A percentile compares a stretch with the other conserved stretches of the same genome.
phyloP scores from a whole-genome alignment of 1,140 invertebrate genomes.

The Halesus radiatus region DNA sequence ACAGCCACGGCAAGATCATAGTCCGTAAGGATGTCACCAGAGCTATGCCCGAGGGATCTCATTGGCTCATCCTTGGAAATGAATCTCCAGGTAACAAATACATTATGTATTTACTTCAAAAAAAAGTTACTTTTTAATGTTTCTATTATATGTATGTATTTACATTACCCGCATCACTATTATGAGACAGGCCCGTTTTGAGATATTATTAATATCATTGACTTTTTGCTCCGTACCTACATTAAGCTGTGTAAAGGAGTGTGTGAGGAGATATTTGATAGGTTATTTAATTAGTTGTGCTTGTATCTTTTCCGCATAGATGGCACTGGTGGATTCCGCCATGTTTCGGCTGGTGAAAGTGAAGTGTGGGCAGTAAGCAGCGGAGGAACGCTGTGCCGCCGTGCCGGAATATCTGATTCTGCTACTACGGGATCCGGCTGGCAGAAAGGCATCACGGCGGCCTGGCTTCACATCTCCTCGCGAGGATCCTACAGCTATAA shows the following conservation, averaged over 20 bases:
- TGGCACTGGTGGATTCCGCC: slow-evolving; percentile 78
- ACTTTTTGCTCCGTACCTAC: too few relatives aligned
- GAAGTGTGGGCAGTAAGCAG: slow-evolving; percentile 83
- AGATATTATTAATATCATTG: too few relatives aligned
- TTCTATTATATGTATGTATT: too few relatives aligned
- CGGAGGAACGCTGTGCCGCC: slow-evolving; percentile 79
- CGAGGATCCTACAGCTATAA: slow-evolving; percentile 55
- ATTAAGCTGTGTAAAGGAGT: too few relatives aligned
- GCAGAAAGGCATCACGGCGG: slow-evolving; percentile 80
- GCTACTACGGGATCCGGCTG: slow-evolving; percentile 82
- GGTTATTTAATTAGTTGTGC: too few relatives aligned
- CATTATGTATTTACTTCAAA: not conserved
- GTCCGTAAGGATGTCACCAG: slow-evolving; percentile 46
- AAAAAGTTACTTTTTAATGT: too few relatives aligned
- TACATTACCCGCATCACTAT: too few relatives aligned
- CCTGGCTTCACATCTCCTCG: slow-evolving; percentile 66
- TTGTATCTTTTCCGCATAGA: slow-evolving; percentile 58
- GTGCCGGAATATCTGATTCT: slow-evolving; percentile 78
- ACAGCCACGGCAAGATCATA: slow-evolving; percentile 51
- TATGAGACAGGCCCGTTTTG: too few relatives aligned
- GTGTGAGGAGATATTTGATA: too few relatives aligned
- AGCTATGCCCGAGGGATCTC: slow-evolving; percentile 53
- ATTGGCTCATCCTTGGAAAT: slow-evolving; percentile 50
- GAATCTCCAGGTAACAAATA: slow-evolving; percentile 49
- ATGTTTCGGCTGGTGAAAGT: slow-evolving; percentile 79